These are phyloP conservation scores for Agapornis roseicollis DNA, from an alignment of 2,113 vertebrate genomes.

Conservation along the genomic window DNA sequence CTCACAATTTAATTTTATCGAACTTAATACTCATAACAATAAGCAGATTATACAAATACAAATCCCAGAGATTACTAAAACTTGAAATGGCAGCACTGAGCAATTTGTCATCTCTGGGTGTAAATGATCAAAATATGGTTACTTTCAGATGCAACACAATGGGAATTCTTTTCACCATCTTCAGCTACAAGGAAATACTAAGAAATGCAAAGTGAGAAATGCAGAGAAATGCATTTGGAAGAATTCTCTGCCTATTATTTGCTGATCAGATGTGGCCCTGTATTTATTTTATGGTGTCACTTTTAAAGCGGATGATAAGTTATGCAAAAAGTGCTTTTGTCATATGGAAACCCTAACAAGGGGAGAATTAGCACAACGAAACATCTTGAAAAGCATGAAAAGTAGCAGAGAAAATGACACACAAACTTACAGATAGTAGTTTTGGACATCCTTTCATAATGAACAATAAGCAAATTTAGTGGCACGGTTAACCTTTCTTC, in stretches of 20 bases:
- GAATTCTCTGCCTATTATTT: neutral
- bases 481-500: neutral
- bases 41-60: neutral
- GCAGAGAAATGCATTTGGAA: neutral
- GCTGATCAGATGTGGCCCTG: neutral
- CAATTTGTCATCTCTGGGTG: neutral
- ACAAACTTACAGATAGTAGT: neutral
- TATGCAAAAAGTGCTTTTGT: neutral
- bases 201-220: neutral
- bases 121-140: neutral
- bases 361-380: neutral
- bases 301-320: neutral
- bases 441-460: neutral
- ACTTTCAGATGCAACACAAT: neutral
- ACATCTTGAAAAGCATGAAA: neutral
- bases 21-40: neutral
- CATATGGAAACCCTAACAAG: neutral
- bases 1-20: neutral
- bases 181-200: neutral
- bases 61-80: neutral
- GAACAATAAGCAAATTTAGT: neutral
- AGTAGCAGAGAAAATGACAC: neutral
- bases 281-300: neutral
- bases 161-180: neutral
- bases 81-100: neutral